These are phyloP conservation scores for Yponomeuta sedellus DNA, from an alignment of 2,888 invertebrate genomes.

Conservation along the genomic window DNA sequence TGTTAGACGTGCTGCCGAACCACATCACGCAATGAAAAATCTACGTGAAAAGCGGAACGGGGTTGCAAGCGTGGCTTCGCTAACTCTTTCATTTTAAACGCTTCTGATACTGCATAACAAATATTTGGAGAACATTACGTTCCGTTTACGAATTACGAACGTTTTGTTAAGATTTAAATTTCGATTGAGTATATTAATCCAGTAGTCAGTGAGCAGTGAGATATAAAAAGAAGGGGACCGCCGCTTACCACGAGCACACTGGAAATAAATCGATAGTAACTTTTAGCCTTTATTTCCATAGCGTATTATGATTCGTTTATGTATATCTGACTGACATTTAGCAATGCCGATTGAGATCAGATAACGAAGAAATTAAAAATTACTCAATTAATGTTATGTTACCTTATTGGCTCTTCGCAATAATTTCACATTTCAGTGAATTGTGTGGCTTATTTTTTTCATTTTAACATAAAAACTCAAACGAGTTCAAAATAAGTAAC, in stretches of 20 bases:
- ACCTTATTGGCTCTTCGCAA: background rate
- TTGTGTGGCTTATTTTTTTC: background rate
- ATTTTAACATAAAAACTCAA: background rate
- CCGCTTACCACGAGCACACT: no score
- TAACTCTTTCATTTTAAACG: background rate
- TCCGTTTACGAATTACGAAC: no score
- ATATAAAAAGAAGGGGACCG: no score
- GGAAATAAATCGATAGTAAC: no score
- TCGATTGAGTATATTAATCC: no score
- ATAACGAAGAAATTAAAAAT: background rate
- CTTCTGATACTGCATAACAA: background rate
- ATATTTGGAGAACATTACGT: no score
- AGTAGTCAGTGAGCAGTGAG: no score
- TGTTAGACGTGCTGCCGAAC: conserved; percentile 16
- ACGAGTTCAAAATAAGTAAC: background rate
- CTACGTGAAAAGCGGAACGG: background rate
- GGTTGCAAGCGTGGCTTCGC: no score
- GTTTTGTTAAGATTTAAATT: no score
- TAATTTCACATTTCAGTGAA: conserved; percentile 2
- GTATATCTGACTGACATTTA: background rate
- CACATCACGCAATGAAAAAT: conserved; percentile 7
- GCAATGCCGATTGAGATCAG: background rate
- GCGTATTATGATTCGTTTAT: no score
- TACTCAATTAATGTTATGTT: background rate
- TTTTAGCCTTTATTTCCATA: no score